Conservation (phyloP, 2,113 vertebrate genomes). For the Salvelinus sp. region DNA sequence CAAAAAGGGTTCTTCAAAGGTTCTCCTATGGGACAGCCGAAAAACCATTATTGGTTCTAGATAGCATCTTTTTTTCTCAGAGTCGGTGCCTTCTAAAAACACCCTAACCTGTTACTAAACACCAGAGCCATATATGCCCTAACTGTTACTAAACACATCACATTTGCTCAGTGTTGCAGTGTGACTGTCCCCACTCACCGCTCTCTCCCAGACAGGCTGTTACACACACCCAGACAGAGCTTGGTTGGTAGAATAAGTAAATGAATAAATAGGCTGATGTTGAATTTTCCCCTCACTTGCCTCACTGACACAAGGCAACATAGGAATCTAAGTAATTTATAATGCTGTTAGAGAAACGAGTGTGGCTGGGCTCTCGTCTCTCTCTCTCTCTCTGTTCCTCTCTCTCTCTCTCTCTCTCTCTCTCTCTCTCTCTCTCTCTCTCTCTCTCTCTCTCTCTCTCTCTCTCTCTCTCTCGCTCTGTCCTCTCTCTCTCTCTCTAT, state of each 20-base stretch:
- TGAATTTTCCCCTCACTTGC: constrained; percentile 73
- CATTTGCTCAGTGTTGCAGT: constrained; percentile 60
- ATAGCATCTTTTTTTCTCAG: too few species aligned
- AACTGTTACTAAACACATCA: constrained; percentile 61
- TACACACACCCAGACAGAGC: constrained; percentile 25
- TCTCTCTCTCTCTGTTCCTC: rapidly evolving
- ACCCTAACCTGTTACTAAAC: not conserved
- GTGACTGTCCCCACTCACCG: constrained; percentile 39
- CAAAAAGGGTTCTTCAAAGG: too few species aligned
- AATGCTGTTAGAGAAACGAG: constrained; percentile 70
- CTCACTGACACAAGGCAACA: constrained; percentile 77
- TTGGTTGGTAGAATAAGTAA: constrained; percentile 66
- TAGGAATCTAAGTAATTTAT: constrained; percentile 79
- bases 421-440: too few species aligned
- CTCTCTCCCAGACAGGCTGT: constrained; percentile 46
- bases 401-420: too few species aligned
- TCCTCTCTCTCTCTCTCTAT: not conserved
- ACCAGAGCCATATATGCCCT: constrained; percentile 31
- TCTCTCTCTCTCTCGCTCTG: too few species aligned
- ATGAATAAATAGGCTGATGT: constrained; percentile 78
- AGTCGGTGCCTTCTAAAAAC: constrained; percentile 42
- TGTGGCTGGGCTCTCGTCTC: constrained; percentile 27
- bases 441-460: too few species aligned
- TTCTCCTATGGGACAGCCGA: too few species aligned
- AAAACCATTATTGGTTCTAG: too few species aligned